Conservation (phyloP, 2,797 vertebrate genomes). For the Pelodytes ibericus region DNA sequence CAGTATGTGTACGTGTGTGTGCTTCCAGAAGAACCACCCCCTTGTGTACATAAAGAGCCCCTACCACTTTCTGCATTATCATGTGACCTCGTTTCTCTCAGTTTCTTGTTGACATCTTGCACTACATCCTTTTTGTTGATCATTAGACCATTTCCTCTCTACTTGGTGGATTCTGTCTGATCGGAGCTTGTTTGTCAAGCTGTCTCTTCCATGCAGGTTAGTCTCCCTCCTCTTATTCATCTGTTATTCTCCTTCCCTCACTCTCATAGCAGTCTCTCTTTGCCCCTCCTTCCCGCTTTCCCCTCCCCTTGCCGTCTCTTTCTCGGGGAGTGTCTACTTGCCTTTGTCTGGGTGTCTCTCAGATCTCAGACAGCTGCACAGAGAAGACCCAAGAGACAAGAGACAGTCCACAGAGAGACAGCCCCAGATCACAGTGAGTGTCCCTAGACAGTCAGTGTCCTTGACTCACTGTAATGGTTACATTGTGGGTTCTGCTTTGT, state of each 20-base stretch:
- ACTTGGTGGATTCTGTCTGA: too few relatives aligned
- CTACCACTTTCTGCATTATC: background rate
- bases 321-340: slow-evolving; percentile 50
- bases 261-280: background rate
- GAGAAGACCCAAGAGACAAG: slow-evolving; percentile 25
- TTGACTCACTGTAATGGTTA: background rate
- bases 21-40: background rate
- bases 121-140: background rate
- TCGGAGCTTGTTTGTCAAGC: background rate
- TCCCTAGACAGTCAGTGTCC: background rate
- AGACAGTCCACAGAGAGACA: background rate
- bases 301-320: slow-evolving; percentile 50
- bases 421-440: slow-evolving; percentile 42
- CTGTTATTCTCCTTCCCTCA: background rate
- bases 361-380: slow-evolving; percentile 48
- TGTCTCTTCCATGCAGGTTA: background rate
- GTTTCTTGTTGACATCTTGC: background rate
- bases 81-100: background rate
- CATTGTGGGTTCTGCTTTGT: background rate
- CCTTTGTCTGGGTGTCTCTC: slow-evolving; percentile 54
- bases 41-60: background rate
- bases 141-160: background rate
- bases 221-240: background rate
- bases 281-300: background rate
- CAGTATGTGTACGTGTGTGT: too few relatives aligned